Base-by-base conservation (phyloP, 2,113 vertebrate genomes). In the Semnornis frantzii region DNA sequence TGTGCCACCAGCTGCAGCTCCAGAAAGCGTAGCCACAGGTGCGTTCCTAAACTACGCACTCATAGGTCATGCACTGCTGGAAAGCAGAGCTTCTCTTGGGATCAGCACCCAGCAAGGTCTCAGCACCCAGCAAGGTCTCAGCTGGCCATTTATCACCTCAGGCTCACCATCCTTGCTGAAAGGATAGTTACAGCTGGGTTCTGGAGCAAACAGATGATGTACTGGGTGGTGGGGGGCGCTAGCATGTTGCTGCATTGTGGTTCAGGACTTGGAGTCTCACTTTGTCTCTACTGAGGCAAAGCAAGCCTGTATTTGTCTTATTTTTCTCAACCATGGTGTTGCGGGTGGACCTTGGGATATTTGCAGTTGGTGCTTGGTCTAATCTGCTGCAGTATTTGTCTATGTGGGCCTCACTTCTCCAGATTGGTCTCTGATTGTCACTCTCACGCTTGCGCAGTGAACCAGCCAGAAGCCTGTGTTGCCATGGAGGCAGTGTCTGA, bases 1-100 rank as follows among this genome's bases (percentile, higher is more conserved):
- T 98, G 98, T 97, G 97, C 97, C 98, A 81, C 96, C 97, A 97
- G 95, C 97, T 96, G 97, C 98, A 96, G 97, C 97, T 96, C 59
- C 98, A 96, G 98, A 98, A 90, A 97, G 95, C 90, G 50, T 97
- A 98, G 98, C 94, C 96, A 97, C 98, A 98, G 98, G 98, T 98
- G 97, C 93, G 97, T 98, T 62, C 86, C 90, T 96, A 85, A 94
- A 93, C 96, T 85, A 91, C 82, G 87, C 96, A 96, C 94, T 93
- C 94, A 1, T 92, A 94, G 95, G 64, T 93, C 74, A 6, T 58
- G 19, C 92, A 82, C 79, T 87, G 96, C 79, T 95, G 85, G 82
- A 92, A 91, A 57, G 63, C 79, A 94, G 94, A 72, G 24, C 34
- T 73, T 83, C 31, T 75, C 3, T 3, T 91, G 82, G 96, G 75